These are phyloP conservation scores for Nezara viridula DNA, from an alignment of 2,888 invertebrate species.

Conservation along the genomic window DNA sequence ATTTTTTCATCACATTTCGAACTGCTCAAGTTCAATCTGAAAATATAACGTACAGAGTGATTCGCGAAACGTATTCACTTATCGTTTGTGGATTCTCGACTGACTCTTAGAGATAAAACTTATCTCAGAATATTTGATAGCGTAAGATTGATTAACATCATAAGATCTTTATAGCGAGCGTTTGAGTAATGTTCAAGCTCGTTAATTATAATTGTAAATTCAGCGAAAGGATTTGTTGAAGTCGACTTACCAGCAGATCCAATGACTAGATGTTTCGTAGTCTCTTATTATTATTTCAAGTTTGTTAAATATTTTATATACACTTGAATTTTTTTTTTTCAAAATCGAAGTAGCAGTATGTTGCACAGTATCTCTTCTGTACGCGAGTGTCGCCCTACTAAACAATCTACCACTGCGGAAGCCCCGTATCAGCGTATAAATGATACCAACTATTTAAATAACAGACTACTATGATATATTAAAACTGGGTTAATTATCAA, in stretches of 20 bases:
- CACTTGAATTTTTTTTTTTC: neutral
- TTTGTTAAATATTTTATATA: neutral
- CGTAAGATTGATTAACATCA: neutral
- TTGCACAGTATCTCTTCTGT: neutral
- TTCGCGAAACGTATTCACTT: neutral
- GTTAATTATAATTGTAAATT: neutral
- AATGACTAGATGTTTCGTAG: neutral
- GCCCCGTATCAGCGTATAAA: slow-evolving; percentile 12
- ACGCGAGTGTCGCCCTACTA: neutral
- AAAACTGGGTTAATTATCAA: slow-evolving; percentile 3
- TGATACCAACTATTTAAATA: slow-evolving; percentile 3
- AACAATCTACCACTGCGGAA: neutral
- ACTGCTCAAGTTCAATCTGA: neutral
- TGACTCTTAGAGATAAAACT: neutral
- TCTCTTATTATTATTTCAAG: neutral
- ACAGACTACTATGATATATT: neutral
- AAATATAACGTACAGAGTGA: neutral
- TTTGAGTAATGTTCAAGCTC: neutral
- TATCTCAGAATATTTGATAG: neutral
- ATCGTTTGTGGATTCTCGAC: neutral
- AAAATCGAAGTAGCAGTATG: neutral
- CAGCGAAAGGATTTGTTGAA: neutral
- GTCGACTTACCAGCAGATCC: neutral
- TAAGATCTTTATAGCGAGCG: neutral
- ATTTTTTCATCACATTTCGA: neutral